These are phyloP conservation scores for Druon quercuslanigerum DNA, from an alignment of 1,140 invertebrate species.

Conservation along the genomic window DNA sequence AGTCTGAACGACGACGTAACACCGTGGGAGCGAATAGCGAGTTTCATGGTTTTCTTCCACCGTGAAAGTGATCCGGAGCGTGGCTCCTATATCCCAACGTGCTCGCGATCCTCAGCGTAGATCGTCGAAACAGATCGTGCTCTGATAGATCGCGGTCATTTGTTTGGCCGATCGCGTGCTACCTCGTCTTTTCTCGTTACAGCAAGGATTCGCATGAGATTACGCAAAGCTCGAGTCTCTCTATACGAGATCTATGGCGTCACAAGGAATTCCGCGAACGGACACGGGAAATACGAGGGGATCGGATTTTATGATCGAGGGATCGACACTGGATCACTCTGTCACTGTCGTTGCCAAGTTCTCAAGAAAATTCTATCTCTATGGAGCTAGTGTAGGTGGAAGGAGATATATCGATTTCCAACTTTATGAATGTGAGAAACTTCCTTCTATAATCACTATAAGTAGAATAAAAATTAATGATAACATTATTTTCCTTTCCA, in stretches of 20 bases:
- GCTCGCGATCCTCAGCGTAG: conserved; percentile 45
- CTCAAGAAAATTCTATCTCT: conserved; percentile 4
- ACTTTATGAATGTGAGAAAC: conserved; percentile 20
- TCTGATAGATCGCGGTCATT: conserved; percentile 70
- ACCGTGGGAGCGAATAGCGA: conserved; percentile 65
- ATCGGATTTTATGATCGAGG: conserved; percentile 13
- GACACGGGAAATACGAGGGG: background rate
- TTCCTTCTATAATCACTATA: background rate
- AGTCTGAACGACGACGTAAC: conserved; percentile 41
- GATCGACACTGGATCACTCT: conserved; percentile 3
- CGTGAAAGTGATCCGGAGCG: conserved; percentile 69
- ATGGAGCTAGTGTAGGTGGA: background rate
- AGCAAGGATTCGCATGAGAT: conserved; percentile 43
- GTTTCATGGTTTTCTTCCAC: conserved; percentile 64
- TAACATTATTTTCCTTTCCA: no score
- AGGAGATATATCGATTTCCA: conserved; percentile 6
- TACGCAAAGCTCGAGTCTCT: conserved; percentile 17
- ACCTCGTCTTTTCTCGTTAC: conserved; percentile 36
- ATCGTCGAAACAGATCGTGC: conserved; percentile 56
- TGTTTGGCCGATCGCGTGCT: conserved; percentile 64
- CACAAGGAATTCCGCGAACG: background rate
- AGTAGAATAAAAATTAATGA: background rate
- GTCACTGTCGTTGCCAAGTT: conserved; percentile 2
- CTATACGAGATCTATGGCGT: conserved; percentile 1
- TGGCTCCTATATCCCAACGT: conserved; percentile 45